Base-by-base conservation (phyloP, 2,113 vertebrate genomes). In the Bufo gargarizans region DNA sequence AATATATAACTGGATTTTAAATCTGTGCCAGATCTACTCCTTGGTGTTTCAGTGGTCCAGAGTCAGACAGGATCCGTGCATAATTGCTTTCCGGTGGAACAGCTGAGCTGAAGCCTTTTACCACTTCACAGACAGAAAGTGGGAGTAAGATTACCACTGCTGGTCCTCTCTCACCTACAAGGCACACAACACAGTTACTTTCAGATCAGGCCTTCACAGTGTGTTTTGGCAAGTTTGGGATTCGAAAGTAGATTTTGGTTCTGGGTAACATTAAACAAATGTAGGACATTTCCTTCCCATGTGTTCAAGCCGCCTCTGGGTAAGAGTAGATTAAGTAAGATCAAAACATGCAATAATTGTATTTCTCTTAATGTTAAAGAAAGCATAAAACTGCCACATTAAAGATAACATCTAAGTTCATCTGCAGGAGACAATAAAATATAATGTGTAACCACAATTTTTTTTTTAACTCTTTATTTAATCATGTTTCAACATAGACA, bases 191-290 rank as follows among this genome's bases (percentile, higher is more conserved):
- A 19, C 17, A 22, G 20, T 67, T 22, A 9, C 6, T 1, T 69
- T 43, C 67, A 71, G 12, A 33, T 72, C 47, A 72, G 69, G 17
- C 4, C 69, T 45, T 72, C 47, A 72, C 43, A 16, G 69, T 72
- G 69, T 45, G 33, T 19, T 65, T 59, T 63, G 19, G 79, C 55
- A 82, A 10, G 20, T 47, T 53, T 69, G 17, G 47, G 49, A 84
- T 20, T 20, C 53, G 82, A 84, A 71, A 67, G 61, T 59, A 61
- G 20, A 20, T 61, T 20, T 65, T n/a, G 50, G 10, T 19, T 65
- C 45, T 49, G 45, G 19, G 59, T 49, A 50, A 65, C 61, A 78
- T 55, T 78, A 78, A 78, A 78, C 77, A 78, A 78, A 78, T 78
- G 50, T 11, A 13, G 77, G 77, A 53, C 20, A 56, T 78, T 78